These are phyloP conservation scores for Drosophila yooni DNA, from an alignment of 2,888 invertebrate genomes.

Conservation along the genomic window DNA sequence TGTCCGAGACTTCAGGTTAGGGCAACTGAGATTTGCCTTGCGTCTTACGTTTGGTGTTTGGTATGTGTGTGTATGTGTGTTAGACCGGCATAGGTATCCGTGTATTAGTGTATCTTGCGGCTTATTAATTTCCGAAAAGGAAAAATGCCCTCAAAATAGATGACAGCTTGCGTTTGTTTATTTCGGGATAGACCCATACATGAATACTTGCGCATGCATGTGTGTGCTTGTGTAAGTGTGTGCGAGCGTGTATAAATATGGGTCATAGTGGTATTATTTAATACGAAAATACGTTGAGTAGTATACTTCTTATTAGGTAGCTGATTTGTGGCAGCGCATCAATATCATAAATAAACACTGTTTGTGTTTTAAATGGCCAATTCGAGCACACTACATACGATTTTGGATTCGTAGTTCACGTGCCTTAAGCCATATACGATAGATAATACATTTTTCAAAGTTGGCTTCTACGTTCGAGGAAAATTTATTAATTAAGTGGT, in stretches of 20 bases:
- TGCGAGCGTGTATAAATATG: slow-evolving; percentile 29
- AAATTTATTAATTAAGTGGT: background rate
- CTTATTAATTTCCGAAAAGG: slow-evolving; percentile 63
- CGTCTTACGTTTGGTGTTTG: slow-evolving; percentile 28
- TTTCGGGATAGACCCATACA: slow-evolving; percentile 46
- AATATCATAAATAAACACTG: slow-evolving; percentile 1
- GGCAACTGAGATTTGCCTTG: slow-evolving; percentile 59
- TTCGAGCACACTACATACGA: background rate
- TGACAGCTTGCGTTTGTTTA: slow-evolving; percentile 42
- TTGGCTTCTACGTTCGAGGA: background rate
- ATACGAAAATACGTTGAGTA: slow-evolving; percentile 33
- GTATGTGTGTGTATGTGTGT: slow-evolving; percentile 17
- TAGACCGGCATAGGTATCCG: slow-evolving; percentile 14
- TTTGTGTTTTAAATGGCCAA: background rate
- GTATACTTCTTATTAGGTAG: slow-evolving; percentile 19
- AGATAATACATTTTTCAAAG: background rate
- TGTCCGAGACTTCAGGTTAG: slow-evolving; percentile 64
- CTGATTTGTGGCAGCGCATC: slow-evolving; percentile 9
- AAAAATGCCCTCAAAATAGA: slow-evolving; percentile 60
- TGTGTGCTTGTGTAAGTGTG: background rate
- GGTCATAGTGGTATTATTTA: slow-evolving; percentile 50
- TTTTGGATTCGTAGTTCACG: background rate
- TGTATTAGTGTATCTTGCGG: slow-evolving; percentile 32
- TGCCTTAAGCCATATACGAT: background rate
- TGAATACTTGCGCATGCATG: background rate